These are phyloP conservation scores for Anabacerthia variegaticeps DNA, from an alignment of 2,797 vertebrate genomes.

Conservation along the genomic window DNA sequence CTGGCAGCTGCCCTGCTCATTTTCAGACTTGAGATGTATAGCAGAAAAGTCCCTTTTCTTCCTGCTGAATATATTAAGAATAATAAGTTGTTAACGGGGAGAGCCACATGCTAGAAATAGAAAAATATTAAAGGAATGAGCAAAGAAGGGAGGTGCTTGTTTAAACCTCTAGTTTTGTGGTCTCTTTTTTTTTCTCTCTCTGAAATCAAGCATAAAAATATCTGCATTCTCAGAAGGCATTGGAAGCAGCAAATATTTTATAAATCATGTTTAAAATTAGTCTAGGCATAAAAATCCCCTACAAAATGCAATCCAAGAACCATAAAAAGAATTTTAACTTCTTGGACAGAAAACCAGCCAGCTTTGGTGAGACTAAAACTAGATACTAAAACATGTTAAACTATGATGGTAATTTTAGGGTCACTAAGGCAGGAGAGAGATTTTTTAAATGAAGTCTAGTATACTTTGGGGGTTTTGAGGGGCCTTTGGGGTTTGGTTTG, in stretches of 20 bases:
- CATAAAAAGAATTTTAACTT: background rate
- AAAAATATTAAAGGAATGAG: constrained; percentile 6
- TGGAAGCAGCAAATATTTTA: background rate
- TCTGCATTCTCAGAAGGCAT: background rate
- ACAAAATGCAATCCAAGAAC: background rate
- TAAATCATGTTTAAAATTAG: background rate
- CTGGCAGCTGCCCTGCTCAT: background rate
- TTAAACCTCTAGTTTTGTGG: background rate
- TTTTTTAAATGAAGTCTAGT: background rate
- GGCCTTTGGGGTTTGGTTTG: no score
- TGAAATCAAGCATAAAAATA: constrained; percentile 8
- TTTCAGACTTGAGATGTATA: background rate
- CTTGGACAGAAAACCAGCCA: background rate
- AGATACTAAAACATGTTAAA: background rate
- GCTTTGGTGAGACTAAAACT: background rate
- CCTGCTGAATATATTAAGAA: background rate
- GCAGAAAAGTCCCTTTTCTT: background rate
- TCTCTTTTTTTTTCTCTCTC: background rate
- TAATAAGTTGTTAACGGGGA: background rate
- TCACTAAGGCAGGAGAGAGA: background rate
- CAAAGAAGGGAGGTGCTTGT: background rate
- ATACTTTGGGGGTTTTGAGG: background rate
- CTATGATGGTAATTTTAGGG: background rate
- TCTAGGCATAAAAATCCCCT: background rate
- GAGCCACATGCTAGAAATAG: background rate